Percentiles rank a stretch among this genome's conserved stretches.
Conservation (phyloP, 2,113 vertebrate species). For the Mixornis gularis region DNA sequence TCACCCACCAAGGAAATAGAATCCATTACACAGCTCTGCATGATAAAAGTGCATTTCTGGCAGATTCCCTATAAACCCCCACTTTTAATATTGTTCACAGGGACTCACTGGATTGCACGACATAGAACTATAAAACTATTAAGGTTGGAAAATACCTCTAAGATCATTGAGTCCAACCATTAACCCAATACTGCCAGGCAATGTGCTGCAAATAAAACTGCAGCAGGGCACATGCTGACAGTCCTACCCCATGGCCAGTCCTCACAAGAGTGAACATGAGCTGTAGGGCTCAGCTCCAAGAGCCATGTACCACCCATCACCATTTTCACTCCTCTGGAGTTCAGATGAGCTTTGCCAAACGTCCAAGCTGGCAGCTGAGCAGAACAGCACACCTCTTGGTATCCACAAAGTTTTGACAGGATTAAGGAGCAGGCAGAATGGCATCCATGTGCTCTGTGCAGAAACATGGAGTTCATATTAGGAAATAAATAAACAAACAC, state of each 20-base stretch:
- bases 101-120: neutral
- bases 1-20: conserved; percentile 36
- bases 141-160: neutral
- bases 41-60: conserved; percentile 59
- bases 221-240: neutral
- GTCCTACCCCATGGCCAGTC: neutral
- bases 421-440: neutral
- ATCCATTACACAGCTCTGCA: conserved; percentile 48
- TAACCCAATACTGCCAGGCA: neutral
- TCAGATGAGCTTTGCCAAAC: neutral
- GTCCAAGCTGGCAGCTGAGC: neutral
- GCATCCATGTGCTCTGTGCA: neutral
- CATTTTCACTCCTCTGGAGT: neutral
- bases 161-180: neutral
- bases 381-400: neutral
- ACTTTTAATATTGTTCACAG: neutral
- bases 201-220: neutral
- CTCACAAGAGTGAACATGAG: neutral
- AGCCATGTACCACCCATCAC: neutral
- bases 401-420: neutral
- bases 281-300: neutral
- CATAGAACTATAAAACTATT: neutral
- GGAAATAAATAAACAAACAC: neutral
- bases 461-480: rapidly evolving
- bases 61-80: conserved; percentile 50